Conservation (phyloP, 1,140 invertebrate genomes). For the Heliconius melpomene region DNA sequence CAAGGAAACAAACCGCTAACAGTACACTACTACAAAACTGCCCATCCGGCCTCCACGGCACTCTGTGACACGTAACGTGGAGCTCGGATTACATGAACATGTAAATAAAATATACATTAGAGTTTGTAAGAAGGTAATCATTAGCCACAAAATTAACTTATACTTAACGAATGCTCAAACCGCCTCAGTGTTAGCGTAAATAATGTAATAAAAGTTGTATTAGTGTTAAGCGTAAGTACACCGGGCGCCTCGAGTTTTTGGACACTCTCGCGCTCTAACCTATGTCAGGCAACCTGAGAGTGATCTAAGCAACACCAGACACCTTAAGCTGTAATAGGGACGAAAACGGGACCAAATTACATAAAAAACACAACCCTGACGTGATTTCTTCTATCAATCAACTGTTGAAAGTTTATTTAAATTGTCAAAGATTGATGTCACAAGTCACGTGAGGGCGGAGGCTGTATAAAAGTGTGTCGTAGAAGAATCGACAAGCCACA, state of each 20-base stretch:
- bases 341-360: conserved; percentile 41
- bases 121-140: conserved; percentile 26
- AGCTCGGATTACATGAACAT: conserved; percentile 24
- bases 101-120: conserved; percentile 36
- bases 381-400: conserved; percentile 22
- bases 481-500: conserved; percentile 49
- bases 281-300: conserved; percentile 40
- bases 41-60: neutral
- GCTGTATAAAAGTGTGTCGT: conserved; percentile 32
- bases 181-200: conserved; percentile 23
- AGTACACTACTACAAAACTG: conserved; percentile 23
- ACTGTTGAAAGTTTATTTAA: neutral
- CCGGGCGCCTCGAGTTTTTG: neutral
- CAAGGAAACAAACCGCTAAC: conserved; percentile 27
- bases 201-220: neutral
- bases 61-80: neutral
- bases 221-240: conserved; percentile 18
- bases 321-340: conserved; percentile 47
- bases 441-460: conserved; percentile 36
- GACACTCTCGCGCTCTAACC: conserved; percentile 25
- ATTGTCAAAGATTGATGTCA: neutral
- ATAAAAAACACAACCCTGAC: conserved; percentile 29
- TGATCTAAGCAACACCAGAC: conserved; percentile 48
- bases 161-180: conserved; percentile 25
- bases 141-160: conserved; percentile 38